Conservation (phyloP, 1,140 invertebrate species). For the Argopecten irradians region DNA sequence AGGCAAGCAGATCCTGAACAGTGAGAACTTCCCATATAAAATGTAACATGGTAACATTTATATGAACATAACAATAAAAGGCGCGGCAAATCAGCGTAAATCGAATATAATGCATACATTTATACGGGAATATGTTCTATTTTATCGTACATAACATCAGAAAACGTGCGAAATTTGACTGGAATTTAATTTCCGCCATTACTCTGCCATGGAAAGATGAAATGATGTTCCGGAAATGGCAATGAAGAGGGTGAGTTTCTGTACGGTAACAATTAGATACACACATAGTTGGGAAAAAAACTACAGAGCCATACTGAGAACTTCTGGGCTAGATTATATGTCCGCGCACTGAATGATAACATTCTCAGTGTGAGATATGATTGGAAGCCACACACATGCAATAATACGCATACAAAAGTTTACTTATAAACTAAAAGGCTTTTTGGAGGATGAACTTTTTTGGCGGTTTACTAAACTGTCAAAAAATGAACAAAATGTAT, state of each 20-base stretch:
- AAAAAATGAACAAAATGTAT: too few relatives aligned
- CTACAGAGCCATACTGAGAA: background rate
- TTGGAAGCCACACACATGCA: background rate
- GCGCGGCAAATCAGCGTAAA: background rate
- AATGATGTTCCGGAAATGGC: slow-evolving; percentile 14
- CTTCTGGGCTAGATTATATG: background rate
- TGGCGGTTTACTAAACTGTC: too few relatives aligned
- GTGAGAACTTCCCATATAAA: background rate
- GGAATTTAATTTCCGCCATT: slow-evolving; percentile 10
- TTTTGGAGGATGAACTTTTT: too few relatives aligned
- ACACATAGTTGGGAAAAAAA: background rate
- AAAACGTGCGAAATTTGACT: slow-evolving; percentile 17
- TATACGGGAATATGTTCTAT: background rate
- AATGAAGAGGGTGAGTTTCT: background rate
- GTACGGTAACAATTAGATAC: background rate
- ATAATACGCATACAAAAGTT: too few relatives aligned
- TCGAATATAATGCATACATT: slow-evolving; percentile 17
- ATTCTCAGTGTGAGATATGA: background rate
- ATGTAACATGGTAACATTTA: background rate
- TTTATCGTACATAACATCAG: slow-evolving; percentile 9
- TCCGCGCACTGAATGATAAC: background rate
- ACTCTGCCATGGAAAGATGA: background rate
- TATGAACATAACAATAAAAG: background rate
- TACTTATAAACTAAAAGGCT: too few relatives aligned
- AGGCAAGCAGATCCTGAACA: background rate